Percentiles rank a stretch among this genome's conserved stretches.
These are phyloP conservation scores for Stenurella melanura DNA, from an alignment of 2,888 invertebrate genomes.

Conservation along the genomic window DNA sequence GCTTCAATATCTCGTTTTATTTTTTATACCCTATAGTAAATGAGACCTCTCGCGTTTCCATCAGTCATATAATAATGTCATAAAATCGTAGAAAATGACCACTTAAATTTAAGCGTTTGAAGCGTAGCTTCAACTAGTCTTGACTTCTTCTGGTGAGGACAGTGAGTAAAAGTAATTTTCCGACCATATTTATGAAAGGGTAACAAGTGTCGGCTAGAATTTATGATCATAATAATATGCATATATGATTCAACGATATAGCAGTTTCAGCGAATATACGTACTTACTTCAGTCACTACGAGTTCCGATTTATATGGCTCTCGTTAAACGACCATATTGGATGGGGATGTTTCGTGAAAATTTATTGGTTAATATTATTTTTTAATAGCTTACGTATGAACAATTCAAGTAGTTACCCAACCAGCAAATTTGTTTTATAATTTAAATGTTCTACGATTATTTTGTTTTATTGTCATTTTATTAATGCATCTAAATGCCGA, in stretches of 20 bases:
- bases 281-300: neutral
- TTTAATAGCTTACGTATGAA: neutral
- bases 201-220: conserved; percentile 45
- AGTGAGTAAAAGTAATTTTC: conserved; percentile 39
- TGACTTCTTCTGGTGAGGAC: conserved; percentile 23
- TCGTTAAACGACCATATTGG: neutral
- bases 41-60: neutral
- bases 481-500: too few species aligned
- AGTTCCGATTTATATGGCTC: neutral
- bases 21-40: neutral
- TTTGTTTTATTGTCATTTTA: too few species aligned
- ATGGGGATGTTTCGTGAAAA: neutral
- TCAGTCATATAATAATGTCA: neutral
- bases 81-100: neutral
- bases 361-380: conserved; percentile 15
- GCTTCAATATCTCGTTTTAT: neutral
- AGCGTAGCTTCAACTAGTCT: neutral
- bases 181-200: conserved; percentile 43
- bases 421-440: too few species aligned
- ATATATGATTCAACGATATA: conserved; percentile 40
- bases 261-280: conserved; percentile 30
- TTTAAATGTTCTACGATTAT: too few species aligned
- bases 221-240: conserved; percentile 42
- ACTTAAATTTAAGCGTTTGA: neutral
- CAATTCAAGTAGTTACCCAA: neutral